Evolutionary conservation across 35 echinoderm and acorn worm species (phyloP), one percentile per base, ranked within the genome.

Genomic region (Chiridota heheva): DNA sequence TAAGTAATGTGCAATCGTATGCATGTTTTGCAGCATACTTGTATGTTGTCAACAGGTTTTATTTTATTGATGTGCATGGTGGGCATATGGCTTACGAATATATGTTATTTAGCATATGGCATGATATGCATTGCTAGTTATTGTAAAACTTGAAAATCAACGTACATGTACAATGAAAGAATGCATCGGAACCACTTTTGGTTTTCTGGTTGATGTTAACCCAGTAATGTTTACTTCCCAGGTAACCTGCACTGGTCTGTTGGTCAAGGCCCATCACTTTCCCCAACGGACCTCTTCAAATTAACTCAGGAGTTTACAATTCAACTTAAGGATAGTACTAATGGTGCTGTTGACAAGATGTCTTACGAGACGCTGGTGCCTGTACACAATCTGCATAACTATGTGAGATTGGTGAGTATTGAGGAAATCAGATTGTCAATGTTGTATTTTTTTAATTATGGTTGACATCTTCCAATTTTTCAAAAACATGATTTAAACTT

Each of bases 281-380:
- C 35, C 22, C 90, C 90, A 27, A 29, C 44, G 82, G 90, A 93
- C 7, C 31, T 93, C 36, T 93, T 93, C 44, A 82, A 82, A 26
- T 38, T 86, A 77, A 80, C 90, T 27, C 64, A 84, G 49, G 90
- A 82, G 13, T 68, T 93, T 39, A 63, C 59, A 32, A 42, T 96
- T 31, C 69, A 90, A 59, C 70, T 96, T 32, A 77, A 80, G 59
- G 91, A 82, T 10, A 58, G 77, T 33, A 29, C 47, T 32, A 44
- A 64, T 17, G 87, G 91, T 44, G 48, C 62, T 40, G 66, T 96
- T 7, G 91, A 96, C 38, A 81, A 96, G 72, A 42, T 96, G 42
- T 82, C 91, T 1, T 96, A 88, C 51, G 86, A 96, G 30, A 69
- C 81, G 17, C 67, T 96, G 22, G 75, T 90, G 47, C 91, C 91